Percentiles rank a stretch among this genome's conserved stretches.
These are phyloP conservation scores for Lithobates sylvaticus DNA, from an alignment of 2,797 vertebrate genomes.

Conservation along the genomic window DNA sequence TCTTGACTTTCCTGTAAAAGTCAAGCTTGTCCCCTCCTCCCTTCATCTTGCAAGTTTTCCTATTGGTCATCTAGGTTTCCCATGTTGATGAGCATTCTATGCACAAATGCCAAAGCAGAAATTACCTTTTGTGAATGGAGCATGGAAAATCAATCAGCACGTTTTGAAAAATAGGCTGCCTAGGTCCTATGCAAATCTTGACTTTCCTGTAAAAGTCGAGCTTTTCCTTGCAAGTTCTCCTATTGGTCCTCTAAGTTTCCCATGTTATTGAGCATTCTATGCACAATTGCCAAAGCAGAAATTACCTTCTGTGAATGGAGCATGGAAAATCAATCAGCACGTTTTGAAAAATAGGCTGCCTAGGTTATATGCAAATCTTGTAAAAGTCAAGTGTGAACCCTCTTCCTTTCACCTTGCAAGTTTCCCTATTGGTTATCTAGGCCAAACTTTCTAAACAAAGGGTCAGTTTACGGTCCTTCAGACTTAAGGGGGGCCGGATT, in stretches of 20 bases:
- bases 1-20: no score
- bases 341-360: not conserved
- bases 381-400: no score
- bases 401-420: no score
- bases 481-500: no score
- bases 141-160: not conserved
- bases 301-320: not conserved
- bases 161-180: not conserved
- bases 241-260: not conserved
- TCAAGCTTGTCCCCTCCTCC: no score
- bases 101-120: not conserved
- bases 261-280: not conserved
- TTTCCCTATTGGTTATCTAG: no score
- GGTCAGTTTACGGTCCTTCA: no score
- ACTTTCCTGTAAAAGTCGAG: not conserved
- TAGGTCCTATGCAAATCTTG: not conserved
- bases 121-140: not conserved
- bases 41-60: no score
- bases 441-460: no score
- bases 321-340: not conserved
- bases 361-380: not conserved
- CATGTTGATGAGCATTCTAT: not conserved
- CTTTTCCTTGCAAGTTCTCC: not conserved
- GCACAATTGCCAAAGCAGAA: not conserved
- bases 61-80: no score